Percentiles rank a stretch among this genome's conserved stretches.
These are phyloP conservation scores for Chrysodeixis includens DNA, from an alignment of 2,888 invertebrate genomes.

Conservation along the genomic window DNA sequence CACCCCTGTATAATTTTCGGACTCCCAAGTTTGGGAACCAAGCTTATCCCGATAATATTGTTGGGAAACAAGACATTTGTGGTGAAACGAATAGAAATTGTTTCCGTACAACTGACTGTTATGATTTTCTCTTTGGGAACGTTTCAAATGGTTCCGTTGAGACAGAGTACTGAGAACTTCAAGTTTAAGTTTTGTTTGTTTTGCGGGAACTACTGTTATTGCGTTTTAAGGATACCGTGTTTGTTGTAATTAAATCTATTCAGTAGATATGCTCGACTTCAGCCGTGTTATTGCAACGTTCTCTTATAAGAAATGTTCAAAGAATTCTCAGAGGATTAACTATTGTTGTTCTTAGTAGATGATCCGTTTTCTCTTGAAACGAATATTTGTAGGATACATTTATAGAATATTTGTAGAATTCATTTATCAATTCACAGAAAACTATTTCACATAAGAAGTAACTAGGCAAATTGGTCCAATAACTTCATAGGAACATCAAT, in stretches of 20 bases:
- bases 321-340: too few relatives aligned
- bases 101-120: slow-evolving; percentile 19
- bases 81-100: slow-evolving; percentile 30
- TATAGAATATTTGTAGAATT: too few relatives aligned
- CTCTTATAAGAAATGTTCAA: neutral
- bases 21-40: slow-evolving; percentile 13
- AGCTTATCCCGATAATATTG: slow-evolving; percentile 42
- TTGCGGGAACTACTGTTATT: neutral
- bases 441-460: neutral
- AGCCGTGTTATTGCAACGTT: neutral
- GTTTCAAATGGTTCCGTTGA: neutral
- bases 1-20: neutral
- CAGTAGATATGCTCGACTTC: neutral
- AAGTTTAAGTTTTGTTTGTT: slow-evolving; percentile 4
- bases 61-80: slow-evolving; percentile 38
- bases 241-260: neutral
- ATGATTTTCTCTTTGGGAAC: neutral
- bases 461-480: neutral
- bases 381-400: neutral
- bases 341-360: too few relatives aligned
- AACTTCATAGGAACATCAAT: slow-evolving; percentile 7
- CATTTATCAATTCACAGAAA: too few relatives aligned
- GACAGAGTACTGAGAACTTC: neutral
- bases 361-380: neutral
- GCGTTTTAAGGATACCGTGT: neutral